Base-by-base conservation (phyloP, 2,888 invertebrate genomes). In the Parnassius apollo region DNA sequence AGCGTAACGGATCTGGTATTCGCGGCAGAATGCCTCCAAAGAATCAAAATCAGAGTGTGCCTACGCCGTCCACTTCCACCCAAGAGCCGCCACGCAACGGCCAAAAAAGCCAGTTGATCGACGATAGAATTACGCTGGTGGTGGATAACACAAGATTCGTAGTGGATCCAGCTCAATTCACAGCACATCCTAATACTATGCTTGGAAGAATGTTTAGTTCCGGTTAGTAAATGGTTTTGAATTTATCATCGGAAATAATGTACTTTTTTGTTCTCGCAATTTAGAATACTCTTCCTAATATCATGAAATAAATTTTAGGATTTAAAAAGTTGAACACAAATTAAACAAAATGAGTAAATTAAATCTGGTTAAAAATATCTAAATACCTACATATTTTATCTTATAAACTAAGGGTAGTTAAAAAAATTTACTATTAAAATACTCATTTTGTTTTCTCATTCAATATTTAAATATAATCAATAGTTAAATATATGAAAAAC, bases 171-270 rank as follows among this genome's bases (percentile, higher is more conserved):
- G 95, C 97, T 2, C 93, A 99, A 67, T 97, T 99, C 78, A 96
- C 97, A 10, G 96, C 97, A 2, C 97, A 99, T 87, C 98, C 99
- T 0, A 98, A 99, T 81, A 99, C 99, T 0, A 99, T 99, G 99
- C 92, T 99, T 45, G 99, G 99, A n/a, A 95, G 98, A 74, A 99
- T 99, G 99, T 99, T 99, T 77, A 97, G 97, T 80, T 96, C 97
- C 11, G 97, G 97, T 66, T 64, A 77, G 78, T 73, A n/a, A 42
- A 4, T 35, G 62, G 44, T 55, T 42, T 42, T 51, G 51, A 11
- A 4, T 18, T 57, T 56, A 12, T 46, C 4, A 0, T 12, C 12
- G 2, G 9, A 13, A 49, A 49, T 4, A 13, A 12, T 48, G n/a
- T 13, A 13, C 12, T 9, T 35, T 25, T 35, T 35, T 35, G 35